Evolutionary conservation across 2,888 invertebrate species (phyloP), one percentile per base, ranked within the genome.

Genomic region (Cosmopolites sordidus): DNA sequence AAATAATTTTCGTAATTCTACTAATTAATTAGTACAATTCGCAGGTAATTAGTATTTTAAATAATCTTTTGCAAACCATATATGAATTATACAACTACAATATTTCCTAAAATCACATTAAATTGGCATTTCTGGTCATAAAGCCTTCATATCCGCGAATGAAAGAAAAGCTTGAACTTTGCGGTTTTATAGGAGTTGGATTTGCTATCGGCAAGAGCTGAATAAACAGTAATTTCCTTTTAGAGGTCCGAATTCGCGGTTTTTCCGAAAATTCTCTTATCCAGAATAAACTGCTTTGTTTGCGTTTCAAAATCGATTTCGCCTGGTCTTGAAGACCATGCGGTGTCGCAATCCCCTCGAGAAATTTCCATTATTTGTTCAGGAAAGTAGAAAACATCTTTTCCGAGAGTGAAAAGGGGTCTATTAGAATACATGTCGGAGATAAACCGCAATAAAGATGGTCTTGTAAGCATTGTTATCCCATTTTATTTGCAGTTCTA

Each of bases 161-260:
- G 12, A 33, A 33, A 12, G 33, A 46, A 39, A 4, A 17, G 17
- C 5, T 18, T 37, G 22, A 37, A 39, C 27, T 39, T 5, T 16
- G 14, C 22, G 27, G 33, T 45, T 16, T 40, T 15, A 33, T 45
- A 33, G n/a, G 18, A 48, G 41, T 51, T 42, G 30, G 42, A 47
- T 47, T 46, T 37, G 46, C 43, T 27, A 6, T 17, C 17, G 43
- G 15, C 43, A 30, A 52, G 52, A 33, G 52, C 52, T 52, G 52
- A 43, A 48, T 47, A 52, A 52, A 52, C 52, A 52, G 43, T 42
- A 52, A 52, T 52, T 48, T 52, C 52, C 48, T 48, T 44, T 52
- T 39, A 38, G 43, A 39, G 44, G 46, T 38, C 39, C 47, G 18
- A 48, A 48, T 29, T 39, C 30, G 47, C 43, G 47, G 52, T 46